Evolutionary conservation across 2,113 vertebrate species (phyloP).

Genomic region (Serilophus lunatus): DNA sequence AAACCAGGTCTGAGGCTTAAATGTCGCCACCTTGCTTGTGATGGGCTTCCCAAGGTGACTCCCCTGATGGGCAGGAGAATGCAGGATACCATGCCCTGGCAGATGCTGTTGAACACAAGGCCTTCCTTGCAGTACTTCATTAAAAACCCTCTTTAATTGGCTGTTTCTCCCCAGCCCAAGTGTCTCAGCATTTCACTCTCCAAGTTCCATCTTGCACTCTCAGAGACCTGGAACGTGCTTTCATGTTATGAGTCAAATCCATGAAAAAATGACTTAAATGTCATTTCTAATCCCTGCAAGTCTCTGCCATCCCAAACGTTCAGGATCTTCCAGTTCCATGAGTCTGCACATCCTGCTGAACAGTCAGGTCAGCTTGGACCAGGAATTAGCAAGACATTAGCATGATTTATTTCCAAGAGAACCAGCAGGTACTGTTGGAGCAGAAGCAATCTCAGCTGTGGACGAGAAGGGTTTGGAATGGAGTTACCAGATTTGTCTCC

Average conservation of each 20-base stretch:
- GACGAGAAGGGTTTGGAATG: not conserved
- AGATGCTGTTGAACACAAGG: not conserved
- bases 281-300: conserved; percentile 19
- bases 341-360: not conserved
- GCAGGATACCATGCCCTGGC: not conserved
- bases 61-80: not conserved
- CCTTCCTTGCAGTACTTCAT: not conserved
- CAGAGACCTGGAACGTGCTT: not conserved
- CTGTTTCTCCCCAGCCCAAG: not conserved
- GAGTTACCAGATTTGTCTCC: not conserved
- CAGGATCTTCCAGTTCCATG: conserved; percentile 1
- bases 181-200: not conserved
- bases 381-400: not conserved
- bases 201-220: conserved; percentile 5
- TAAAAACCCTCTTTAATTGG: not conserved
- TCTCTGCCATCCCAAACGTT: not conserved
- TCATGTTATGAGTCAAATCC: not conserved
- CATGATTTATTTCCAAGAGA: not conserved
- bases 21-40: rapidly evolving
- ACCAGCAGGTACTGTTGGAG: not conserved
- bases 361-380: not conserved
- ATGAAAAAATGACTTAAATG: not conserved
- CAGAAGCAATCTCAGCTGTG: not conserved
- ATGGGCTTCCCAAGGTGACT: not conserved
- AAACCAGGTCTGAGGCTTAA: not conserved